Evolutionary conservation across 2,113 vertebrate genomes (phyloP).

Genomic region (Callaeas wilsoni): DNA sequence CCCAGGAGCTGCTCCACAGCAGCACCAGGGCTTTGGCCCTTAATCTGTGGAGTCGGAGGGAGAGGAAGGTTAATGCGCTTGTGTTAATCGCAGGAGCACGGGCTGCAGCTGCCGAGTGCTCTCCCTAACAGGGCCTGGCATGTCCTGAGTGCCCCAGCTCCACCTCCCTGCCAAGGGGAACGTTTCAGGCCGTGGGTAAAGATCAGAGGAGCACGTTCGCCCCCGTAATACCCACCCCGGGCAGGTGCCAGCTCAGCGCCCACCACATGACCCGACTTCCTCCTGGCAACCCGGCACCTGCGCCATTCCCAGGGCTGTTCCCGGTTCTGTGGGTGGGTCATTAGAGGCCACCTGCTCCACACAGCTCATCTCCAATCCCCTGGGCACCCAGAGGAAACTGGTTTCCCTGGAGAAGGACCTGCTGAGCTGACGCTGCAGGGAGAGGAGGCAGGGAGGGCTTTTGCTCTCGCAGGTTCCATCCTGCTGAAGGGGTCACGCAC

Average conservation of each 20-base stretch:
- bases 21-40: background rate
- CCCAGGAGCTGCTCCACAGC: background rate
- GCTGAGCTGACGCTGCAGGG: background rate
- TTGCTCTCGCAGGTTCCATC: background rate
- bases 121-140: background rate
- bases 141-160: background rate
- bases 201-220: accelerated
- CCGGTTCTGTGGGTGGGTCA: background rate
- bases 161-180: background rate
- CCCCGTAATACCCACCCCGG: accelerated
- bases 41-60: background rate
- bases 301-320: background rate
- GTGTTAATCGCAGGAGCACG: background rate
- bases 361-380: background rate
- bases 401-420: background rate
- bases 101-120: background rate
- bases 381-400: background rate
- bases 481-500: background rate
- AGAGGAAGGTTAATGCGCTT: background rate
- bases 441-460: background rate
- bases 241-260: accelerated
- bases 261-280: accelerated
- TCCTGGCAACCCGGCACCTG: background rate
- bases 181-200: accelerated
- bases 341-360: background rate